Percentiles rank a stretch among this genome's conserved stretches.
Conservation (phyloP, 2,113 vertebrate genomes). For the Tychaedon coryphoeus region DNA sequence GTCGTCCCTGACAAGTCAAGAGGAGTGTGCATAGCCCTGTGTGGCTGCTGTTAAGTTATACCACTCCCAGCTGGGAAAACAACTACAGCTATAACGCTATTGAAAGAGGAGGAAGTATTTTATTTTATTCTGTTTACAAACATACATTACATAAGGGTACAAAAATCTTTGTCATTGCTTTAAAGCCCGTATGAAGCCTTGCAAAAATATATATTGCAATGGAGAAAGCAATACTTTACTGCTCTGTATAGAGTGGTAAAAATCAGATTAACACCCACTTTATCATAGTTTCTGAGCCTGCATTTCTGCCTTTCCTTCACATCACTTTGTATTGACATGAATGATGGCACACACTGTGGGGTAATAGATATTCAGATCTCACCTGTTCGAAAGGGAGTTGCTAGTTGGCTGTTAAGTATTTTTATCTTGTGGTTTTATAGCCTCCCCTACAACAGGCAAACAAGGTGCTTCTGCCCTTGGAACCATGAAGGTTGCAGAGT, state of each 20-base stretch:
- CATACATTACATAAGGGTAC: background rate
- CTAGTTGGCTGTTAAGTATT: background rate
- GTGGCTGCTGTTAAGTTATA: background rate
- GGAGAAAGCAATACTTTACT: background rate
- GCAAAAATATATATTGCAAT: background rate
- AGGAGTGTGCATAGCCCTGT: background rate
- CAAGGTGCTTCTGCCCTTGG: background rate
- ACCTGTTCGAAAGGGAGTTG: background rate
- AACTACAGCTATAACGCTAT: background rate
- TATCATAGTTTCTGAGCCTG: background rate
- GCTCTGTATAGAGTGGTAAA: background rate
- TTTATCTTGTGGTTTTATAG: conserved; percentile 11
- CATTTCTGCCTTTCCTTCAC: background rate
- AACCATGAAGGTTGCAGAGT: background rate
- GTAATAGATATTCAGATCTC: conserved; percentile 27
- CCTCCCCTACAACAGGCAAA: background rate
- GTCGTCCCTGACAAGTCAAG: background rate
- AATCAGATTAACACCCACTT: background rate
- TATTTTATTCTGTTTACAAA: background rate
- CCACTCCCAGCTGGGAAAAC: background rate
- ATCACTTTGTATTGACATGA: background rate
- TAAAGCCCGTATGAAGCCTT: background rate
- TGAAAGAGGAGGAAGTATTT: background rate
- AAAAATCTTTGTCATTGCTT: background rate
- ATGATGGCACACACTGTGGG: background rate